These are phyloP conservation scores for Aphrocallistes beatrix DNA, from an alignment of 37 sponge, comb jelly and placozoan species.

Conservation along the genomic window DNA sequence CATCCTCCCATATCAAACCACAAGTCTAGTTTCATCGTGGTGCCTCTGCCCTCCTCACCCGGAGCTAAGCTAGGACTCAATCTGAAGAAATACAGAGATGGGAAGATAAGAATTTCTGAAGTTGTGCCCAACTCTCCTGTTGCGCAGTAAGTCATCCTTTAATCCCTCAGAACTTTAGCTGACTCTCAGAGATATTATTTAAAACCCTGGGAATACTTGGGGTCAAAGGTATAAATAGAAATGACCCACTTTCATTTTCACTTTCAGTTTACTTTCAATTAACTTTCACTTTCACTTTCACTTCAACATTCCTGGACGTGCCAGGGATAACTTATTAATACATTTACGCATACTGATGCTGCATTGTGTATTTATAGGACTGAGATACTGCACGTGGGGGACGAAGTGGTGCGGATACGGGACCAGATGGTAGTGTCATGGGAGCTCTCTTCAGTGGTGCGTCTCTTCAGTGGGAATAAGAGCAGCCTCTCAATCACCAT, in stretches of 20 bases:
- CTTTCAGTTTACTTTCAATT: too few relatives aligned
- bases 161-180: too few relatives aligned
- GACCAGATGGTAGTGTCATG: neutral
- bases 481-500: neutral
- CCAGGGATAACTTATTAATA: too few relatives aligned
- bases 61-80: neutral
- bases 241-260: too few relatives aligned
- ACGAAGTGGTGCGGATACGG: neutral
- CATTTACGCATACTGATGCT: too few relatives aligned
- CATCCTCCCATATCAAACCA: neutral
- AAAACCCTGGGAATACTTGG: too few relatives aligned
- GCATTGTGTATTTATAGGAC: too few relatives aligned
- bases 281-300: too few relatives aligned
- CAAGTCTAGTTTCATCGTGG: neutral
- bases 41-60: neutral
- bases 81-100: neutral
- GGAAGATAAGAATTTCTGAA: neutral
- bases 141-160: neutral
- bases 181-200: too few relatives aligned
- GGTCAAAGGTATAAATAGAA: too few relatives aligned
- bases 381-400: neutral
- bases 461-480: constrained; percentile 5
- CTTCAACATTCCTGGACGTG: too few relatives aligned
- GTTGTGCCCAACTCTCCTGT: neutral
- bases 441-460: neutral